Percentiles rank a stretch among this genome's conserved stretches.
phyloP scores from a whole-genome alignment of 2,888 invertebrate genomes.

The Helobdella robusta region DNA sequence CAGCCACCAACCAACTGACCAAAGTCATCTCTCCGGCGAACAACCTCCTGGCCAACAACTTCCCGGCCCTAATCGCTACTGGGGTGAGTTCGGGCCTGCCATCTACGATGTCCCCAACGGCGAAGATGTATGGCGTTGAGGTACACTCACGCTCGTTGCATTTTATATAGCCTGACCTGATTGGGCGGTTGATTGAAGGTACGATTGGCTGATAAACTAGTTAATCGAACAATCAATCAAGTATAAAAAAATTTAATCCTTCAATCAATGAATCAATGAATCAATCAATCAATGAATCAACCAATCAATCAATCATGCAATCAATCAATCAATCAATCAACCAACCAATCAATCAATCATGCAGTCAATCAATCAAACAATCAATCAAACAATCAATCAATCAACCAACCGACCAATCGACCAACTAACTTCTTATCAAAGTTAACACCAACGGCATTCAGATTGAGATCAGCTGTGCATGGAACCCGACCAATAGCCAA shows the following conservation, averaged over 20 bases:
- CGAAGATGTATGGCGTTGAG: slow-evolving; percentile 39
- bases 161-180: slow-evolving; percentile 32
- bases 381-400: no score
- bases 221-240: no score
- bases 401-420: no score
- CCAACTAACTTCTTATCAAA: slow-evolving; percentile 46
- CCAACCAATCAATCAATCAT: no score
- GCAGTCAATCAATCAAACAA: no score
- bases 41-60: slow-evolving; percentile 41
- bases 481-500: slow-evolving; percentile 57
- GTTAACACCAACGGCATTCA: slow-evolving; percentile 66
- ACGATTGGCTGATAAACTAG: no score
- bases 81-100: slow-evolving; percentile 53
- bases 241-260: no score
- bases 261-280: no score
- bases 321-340: no score
- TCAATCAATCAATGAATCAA: no score
- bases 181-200: background rate
- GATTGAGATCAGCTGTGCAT: slow-evolving; percentile 52
- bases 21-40: slow-evolving; percentile 36
- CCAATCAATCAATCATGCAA: no score
- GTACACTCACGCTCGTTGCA: slow-evolving; percentile 37
- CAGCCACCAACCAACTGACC: slow-evolving; percentile 29
- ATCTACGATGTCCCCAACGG: slow-evolving; percentile 60
- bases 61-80: slow-evolving; percentile 44